These are phyloP conservation scores for Asteroscopus sphinx DNA, from an alignment of 2,888 invertebrate genomes.

Conservation along the genomic window DNA sequence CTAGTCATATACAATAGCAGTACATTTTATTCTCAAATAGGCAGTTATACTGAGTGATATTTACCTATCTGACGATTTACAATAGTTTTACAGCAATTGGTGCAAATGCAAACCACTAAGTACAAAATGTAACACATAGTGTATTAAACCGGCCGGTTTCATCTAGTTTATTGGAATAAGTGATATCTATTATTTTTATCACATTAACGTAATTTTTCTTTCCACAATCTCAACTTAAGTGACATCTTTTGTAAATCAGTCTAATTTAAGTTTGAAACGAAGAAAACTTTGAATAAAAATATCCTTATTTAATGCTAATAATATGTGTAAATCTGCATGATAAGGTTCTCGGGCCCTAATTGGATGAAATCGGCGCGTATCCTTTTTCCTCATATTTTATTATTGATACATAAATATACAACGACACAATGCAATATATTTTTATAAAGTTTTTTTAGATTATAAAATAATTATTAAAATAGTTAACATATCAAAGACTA, in stretches of 20 bases:
- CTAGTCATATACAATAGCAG: slow-evolving; percentile 85
- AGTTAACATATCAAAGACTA: slow-evolving; percentile 81
- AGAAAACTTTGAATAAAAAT: slow-evolving; percentile 33
- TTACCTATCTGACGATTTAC: slow-evolving; percentile 64
- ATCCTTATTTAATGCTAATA: slow-evolving; percentile 22
- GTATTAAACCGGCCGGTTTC: slow-evolving; percentile 42
- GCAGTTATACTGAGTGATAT: slow-evolving; percentile 70
- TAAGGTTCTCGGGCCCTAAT: slow-evolving; percentile 36
- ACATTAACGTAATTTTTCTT: too few species aligned
- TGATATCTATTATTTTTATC: too few species aligned
- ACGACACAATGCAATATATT: slow-evolving; percentile 86
- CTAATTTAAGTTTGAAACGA: slow-evolving; percentile 42
- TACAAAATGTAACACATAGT: slow-evolving; percentile 70
- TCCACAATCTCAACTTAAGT: too few species aligned
- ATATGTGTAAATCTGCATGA: too few species aligned
- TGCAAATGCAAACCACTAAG: slow-evolving; percentile 74
- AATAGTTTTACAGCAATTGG: slow-evolving; percentile 63
- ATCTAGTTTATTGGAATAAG: slow-evolving; percentile 24
- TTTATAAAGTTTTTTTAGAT: slow-evolving; percentile 77
- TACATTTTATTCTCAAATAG: slow-evolving; percentile 76
- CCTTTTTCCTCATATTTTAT: slow-evolving; percentile 67
- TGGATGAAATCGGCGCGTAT: slow-evolving; percentile 57
- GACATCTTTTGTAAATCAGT: too few species aligned
- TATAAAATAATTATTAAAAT: slow-evolving; percentile 63
- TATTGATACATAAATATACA: slow-evolving; percentile 80